Evolutionary conservation across 2,113 vertebrate species (phyloP).

Genomic region (Phylloscopus trochilus): DNA sequence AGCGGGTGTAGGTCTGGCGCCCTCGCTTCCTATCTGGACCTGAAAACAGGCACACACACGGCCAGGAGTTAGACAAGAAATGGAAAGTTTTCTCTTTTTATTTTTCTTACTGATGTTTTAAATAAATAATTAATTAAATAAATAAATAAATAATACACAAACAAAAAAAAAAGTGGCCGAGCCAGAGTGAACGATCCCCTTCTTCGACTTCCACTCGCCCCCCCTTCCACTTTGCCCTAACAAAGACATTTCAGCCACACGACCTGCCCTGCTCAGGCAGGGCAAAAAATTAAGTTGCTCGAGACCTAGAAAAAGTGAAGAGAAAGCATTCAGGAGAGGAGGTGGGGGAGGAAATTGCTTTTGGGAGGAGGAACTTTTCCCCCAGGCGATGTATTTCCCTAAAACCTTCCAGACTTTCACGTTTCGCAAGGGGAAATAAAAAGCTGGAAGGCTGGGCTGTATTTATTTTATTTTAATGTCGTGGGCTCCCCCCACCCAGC

Average conservation of each 20-base stretch:
- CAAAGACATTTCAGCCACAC: constrained; percentile 38
- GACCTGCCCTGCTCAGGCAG: not conserved
- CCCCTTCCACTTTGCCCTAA: constrained; percentile 20
- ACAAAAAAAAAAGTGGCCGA: not conserved
- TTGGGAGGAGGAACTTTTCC: constrained; percentile 57
- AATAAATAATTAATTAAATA: not conserved
- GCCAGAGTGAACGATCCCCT: not conserved
- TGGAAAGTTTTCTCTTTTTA: not conserved
- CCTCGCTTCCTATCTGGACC: constrained; percentile 87
- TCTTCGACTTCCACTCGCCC: not conserved
- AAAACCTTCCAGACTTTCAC: constrained; percentile 61
- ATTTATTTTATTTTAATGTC: constrained; percentile 54
- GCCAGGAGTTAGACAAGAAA: constrained; percentile 1
- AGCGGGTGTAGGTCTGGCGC: constrained; percentile 88
- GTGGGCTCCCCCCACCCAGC: not conserved
- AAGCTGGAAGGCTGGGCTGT: not conserved
- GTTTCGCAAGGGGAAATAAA: constrained; percentile 65
- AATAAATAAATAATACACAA: not conserved
- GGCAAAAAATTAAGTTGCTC: constrained; percentile 38
- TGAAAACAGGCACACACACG: constrained; percentile 49
- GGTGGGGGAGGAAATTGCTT: constrained; percentile 52
- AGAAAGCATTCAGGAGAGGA: not conserved
- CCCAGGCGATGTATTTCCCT: constrained; percentile 62
- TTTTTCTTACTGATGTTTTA: not conserved
- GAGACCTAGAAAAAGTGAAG: constrained; percentile 17